phyloP scores from a whole-genome alignment of 1,140 invertebrate genomes.

The Sycophaga agraensis region DNA sequence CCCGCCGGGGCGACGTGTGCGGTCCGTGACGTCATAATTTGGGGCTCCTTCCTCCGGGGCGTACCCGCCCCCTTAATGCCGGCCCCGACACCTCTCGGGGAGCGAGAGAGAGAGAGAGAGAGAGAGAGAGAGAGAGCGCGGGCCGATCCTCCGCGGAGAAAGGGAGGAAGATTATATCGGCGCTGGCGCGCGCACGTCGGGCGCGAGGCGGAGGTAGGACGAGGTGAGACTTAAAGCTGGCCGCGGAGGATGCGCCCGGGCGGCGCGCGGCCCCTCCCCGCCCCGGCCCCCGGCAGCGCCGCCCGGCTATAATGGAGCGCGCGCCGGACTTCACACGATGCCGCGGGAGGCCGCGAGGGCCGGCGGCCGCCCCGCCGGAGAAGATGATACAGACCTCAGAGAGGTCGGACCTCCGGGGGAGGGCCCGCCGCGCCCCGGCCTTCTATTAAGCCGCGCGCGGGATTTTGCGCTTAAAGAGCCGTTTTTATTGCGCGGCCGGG shows the following conservation, averaged over 20 bases:
- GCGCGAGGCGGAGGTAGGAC: slow-evolving; percentile 18
- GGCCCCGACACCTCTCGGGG: slow-evolving; percentile 49
- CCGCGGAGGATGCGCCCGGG: too few species aligned
- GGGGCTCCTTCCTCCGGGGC: slow-evolving; percentile 53
- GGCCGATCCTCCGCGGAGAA: slow-evolving; percentile 22
- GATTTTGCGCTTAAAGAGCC: neutral
- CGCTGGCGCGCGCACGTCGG: too few species aligned
- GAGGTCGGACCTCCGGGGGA: slow-evolving; percentile 45
- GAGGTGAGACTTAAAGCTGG: slow-evolving; percentile 30
- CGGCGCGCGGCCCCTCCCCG: slow-evolving; percentile 44
- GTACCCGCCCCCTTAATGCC: slow-evolving; percentile 57
- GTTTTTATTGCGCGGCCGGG: slow-evolving; percentile 7
- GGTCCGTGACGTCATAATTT: slow-evolving; percentile 60
- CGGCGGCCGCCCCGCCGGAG: slow-evolving; percentile 33
- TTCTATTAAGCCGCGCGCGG: neutral
- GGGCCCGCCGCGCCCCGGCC: too few species aligned
- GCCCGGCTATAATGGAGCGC: slow-evolving; percentile 49
- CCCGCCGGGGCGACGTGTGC: slow-evolving; percentile 50
- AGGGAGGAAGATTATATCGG: slow-evolving; percentile 15
- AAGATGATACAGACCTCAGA: slow-evolving; percentile 52
- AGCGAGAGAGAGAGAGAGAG: neutral
- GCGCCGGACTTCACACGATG: slow-evolving; percentile 56
- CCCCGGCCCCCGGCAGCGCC: slow-evolving; percentile 29
- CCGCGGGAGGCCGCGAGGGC: slow-evolving; percentile 46
- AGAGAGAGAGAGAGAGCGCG: slow-evolving; percentile 19